Evolutionary conservation across 1,140 invertebrate genomes (phyloP), one percentile per base, ranked within the genome.

Genomic region (Trachelipus rathkii): DNA sequence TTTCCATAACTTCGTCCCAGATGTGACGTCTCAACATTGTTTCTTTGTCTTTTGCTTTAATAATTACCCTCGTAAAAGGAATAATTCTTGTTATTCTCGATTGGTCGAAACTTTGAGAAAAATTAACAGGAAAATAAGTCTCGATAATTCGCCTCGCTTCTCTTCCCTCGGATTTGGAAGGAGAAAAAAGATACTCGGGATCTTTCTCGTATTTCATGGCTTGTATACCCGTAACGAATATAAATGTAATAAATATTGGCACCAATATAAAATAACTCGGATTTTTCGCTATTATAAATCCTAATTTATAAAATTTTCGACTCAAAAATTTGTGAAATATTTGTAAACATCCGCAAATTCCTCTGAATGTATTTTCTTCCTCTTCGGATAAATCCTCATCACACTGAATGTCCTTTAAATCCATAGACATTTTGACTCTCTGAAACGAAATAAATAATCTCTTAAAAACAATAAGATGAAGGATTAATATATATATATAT

Each of bases 121-220:
- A 95, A 84, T 96, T 95, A 74, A 95, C 91, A 87, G 93, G 95
- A 84, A 95, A 96, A 81, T 89, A 77, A 78, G 90, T 87, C 83
- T 95, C 93, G 21, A 94, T 91, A 69, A 95, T 88, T n/a, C 89
- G 88, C 79, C 94, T 88, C 82, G 95, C 94, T 70, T 88, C 85
- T 75, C 85, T 85, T 3, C 84, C 93, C 74, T 91, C 90, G 0
- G 94, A 94, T 82, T 92, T 91, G 72, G 93, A 87, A 0, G 94
- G 94, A 13, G 92, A 93, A 86, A 96, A 96, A 8, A 96, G 87
- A 85, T 95, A 96, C 84, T 95, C 94, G 0, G 94, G 94, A 85
- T 96, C 94, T 84, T 95, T 94, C 86, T 94, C 92, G 85, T 94
- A 95, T 79, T 92, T 86, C 69, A 95, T 89, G 83, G 89, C 88